Percentiles rank a stretch among this genome's conserved stretches.
phyloP scores from a whole-genome alignment of 2,113 vertebrate genomes.

The Ovis canadensis region DNA sequence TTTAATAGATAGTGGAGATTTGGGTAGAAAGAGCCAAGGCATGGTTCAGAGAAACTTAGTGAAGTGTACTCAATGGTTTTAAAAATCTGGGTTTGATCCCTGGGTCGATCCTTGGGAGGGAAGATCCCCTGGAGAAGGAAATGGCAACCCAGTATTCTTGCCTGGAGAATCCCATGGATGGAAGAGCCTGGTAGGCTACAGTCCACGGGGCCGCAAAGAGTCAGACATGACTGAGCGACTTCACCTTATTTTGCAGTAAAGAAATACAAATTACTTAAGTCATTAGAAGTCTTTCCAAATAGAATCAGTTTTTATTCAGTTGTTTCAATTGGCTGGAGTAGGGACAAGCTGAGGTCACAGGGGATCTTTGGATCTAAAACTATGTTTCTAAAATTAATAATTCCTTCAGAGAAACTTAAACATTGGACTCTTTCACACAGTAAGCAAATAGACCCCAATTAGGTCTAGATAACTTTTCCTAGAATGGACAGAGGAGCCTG shows the following conservation, averaged over 20 bases:
- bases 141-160: no score
- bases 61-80: no score
- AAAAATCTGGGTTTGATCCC: no score
- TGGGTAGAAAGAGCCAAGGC: neutral
- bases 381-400: conserved; percentile 20
- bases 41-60: neutral
- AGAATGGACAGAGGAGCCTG: neutral
- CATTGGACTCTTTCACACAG: neutral
- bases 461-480: neutral
- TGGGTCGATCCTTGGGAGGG: no score
- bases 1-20: neutral
- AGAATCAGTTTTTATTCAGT: conserved; percentile 3
- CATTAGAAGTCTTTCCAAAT: neutral
- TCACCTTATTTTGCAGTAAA: neutral
- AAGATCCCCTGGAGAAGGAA: no score
- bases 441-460: neutral
- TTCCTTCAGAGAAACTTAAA: neutral
- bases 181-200: no score
- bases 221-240: no score
- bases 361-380: conserved; percentile 2
- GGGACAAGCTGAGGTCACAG: neutral
- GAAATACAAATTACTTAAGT: conserved; percentile 8
- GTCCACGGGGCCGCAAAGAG: no score
- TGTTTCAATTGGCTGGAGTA: neutral
- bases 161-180: no score